Evolutionary conservation across 2,888 invertebrate species (phyloP).

Genomic region (Cryptosula pallasiana): DNA sequence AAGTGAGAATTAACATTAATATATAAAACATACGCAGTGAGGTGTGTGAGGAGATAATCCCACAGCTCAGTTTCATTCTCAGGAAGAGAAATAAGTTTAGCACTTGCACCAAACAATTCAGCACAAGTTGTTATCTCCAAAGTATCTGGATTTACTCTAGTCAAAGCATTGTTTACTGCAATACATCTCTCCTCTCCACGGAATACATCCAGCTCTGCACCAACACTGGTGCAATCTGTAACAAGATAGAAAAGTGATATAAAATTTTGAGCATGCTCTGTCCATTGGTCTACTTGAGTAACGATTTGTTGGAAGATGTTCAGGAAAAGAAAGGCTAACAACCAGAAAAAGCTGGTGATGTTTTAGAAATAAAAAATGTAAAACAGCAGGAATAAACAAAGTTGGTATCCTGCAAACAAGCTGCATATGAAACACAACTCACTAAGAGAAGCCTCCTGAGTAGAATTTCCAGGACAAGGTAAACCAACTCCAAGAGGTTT

Average conservation of each 20-base stretch:
- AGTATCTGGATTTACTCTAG: not conserved
- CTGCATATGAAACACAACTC: no score
- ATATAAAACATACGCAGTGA: not conserved
- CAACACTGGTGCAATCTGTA: not conserved
- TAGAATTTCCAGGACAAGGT: not conserved
- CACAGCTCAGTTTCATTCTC: not conserved
- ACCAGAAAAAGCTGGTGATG: no score
- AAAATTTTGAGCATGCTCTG: no score
- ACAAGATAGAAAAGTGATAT: no score
- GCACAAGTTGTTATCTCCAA: not conserved
- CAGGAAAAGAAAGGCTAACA: no score
- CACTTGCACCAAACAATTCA: slow-evolving; percentile 1
- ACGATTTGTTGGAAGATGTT: no score
- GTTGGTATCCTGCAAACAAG: no score
- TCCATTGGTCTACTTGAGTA: no score
- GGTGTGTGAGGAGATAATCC: not conserved
- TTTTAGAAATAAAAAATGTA: no score
- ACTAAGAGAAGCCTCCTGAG: slow-evolving; percentile 8
- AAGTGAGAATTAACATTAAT: no score
- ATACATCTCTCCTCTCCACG: not conserved
- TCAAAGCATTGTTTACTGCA: not conserved
- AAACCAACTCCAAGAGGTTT: not conserved
- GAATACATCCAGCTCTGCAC: slow-evolving; percentile 2
- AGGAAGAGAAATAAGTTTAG: not conserved
- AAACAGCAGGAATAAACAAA: no score